These are phyloP conservation scores for Drosophila leontia DNA, from an alignment of 1,140 invertebrate genomes.

Conservation along the genomic window DNA sequence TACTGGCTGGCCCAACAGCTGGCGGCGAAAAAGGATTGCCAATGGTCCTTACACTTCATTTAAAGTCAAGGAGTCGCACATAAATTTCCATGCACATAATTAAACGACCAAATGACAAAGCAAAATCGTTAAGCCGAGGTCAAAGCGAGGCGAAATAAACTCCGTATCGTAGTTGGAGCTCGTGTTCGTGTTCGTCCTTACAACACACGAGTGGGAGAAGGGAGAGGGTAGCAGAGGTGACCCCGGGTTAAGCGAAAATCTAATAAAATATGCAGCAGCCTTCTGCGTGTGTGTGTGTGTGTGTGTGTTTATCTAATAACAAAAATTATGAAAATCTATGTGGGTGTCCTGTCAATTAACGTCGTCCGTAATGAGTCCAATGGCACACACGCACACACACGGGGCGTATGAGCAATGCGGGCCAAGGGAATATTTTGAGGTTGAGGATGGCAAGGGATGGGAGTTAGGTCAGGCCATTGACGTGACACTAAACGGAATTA, in stretches of 20 bases:
- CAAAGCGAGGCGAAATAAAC: constrained; percentile 40
- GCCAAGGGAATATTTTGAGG: background rate
- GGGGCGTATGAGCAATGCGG: constrained; percentile 60
- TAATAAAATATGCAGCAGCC: constrained; percentile 73
- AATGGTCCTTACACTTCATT: constrained; percentile 79
- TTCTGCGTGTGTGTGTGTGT: constrained; percentile 9
- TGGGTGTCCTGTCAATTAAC: constrained; percentile 68
- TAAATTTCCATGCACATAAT: constrained; percentile 83
- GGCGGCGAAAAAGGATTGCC: constrained; percentile 72
- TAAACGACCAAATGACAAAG: constrained; percentile 81
- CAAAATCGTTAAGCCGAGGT: constrained; percentile 79
- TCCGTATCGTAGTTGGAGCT: background rate
- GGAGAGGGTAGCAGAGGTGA: background rate
- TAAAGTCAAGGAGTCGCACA: constrained; percentile 82
- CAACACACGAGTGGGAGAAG: background rate
- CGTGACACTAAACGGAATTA: background rate
- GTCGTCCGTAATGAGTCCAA: constrained; percentile 35
- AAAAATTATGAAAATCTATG: constrained; percentile 79
- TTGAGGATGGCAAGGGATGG: background rate
- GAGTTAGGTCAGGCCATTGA: background rate
- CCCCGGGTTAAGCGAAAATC: constrained; percentile 45
- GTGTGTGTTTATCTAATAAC: constrained; percentile 57
- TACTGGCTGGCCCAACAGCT: constrained; percentile 55
- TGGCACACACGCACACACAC: constrained; percentile 26
- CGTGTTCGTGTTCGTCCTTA: background rate